These are phyloP conservation scores for Hoplias malabaricus DNA, from an alignment of 2,113 vertebrate genomes.

Conservation along the genomic window DNA sequence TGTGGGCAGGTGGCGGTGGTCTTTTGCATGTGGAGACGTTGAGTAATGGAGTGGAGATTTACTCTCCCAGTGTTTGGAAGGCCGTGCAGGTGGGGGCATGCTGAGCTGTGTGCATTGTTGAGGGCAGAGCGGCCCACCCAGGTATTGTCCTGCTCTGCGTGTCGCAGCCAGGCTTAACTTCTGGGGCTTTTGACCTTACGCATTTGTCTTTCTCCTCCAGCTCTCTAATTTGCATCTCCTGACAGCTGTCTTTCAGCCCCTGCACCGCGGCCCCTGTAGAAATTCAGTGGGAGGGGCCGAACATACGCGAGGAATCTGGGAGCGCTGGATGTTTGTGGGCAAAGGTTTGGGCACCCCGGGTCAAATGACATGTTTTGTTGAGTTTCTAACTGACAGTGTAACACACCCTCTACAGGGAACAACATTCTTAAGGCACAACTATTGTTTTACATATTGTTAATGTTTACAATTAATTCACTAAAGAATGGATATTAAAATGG, in stretches of 20 bases:
- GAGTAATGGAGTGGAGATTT: slow-evolving; percentile 55
- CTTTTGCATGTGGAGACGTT: slow-evolving; percentile 36
- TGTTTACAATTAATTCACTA: no score
- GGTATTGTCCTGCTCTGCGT: slow-evolving; percentile 29
- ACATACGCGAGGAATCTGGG: background rate
- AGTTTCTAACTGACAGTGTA: no score
- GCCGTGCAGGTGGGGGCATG: slow-evolving; percentile 50
- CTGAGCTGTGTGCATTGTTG: slow-evolving; percentile 35
- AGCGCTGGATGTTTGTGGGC: background rate
- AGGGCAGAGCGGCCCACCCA: slow-evolving; percentile 42
- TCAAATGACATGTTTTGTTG: no score
- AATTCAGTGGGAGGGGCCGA: background rate
- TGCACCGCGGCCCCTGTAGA: background rate
- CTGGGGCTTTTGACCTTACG: slow-evolving; percentile 31
- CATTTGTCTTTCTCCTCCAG: slow-evolving; percentile 24
- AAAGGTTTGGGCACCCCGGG: no score
- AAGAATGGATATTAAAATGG: no score
- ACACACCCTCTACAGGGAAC: no score
- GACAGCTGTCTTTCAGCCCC: slow-evolving; percentile 32
- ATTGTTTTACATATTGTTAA: no score
- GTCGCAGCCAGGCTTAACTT: slow-evolving; percentile 30
- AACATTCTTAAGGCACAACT: no score
- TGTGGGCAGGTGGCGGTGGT: slow-evolving; percentile 31
- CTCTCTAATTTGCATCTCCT: slow-evolving; percentile 24
- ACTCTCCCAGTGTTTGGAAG: slow-evolving; percentile 35